A percentile compares a stretch with the other conserved stretches of the same genome.
phyloP scores from a whole-genome alignment of 2,113 vertebrate genomes.

The Pleuronectes platessa region DNA sequence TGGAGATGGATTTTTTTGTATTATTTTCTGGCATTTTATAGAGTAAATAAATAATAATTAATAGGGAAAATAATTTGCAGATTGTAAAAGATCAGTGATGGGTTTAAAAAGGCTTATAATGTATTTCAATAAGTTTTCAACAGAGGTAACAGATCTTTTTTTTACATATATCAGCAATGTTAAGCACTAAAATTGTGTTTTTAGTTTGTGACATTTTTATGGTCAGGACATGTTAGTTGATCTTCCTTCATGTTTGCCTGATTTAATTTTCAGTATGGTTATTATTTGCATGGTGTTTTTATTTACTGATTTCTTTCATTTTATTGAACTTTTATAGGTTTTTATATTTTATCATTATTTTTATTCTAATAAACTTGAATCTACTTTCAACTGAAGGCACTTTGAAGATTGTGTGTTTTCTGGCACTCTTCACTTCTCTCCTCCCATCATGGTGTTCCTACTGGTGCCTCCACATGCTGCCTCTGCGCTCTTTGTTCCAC shows the following conservation, averaged over 20 bases:
- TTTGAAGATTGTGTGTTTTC: conserved; percentile 35
- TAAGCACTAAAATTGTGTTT: background rate
- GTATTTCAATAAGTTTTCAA: too few relatives aligned
- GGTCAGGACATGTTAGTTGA: too few relatives aligned
- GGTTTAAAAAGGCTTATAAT: too few relatives aligned
- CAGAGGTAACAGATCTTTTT: too few relatives aligned
- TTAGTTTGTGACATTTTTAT: too few relatives aligned
- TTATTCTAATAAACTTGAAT: background rate
- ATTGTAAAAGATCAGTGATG: too few relatives aligned
- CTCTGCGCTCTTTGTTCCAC: conserved; percentile 74
- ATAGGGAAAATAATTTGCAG: background rate
- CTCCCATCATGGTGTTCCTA: conserved; percentile 36
- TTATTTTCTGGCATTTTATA: background rate
- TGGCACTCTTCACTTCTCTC: conserved; percentile 35
- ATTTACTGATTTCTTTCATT: background rate
- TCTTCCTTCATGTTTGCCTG: background rate
- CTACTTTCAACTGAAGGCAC: conserved; percentile 1
- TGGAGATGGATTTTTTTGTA: too few relatives aligned
- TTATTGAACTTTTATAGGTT: background rate
- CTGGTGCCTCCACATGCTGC: conserved; percentile 63
- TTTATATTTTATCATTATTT: background rate
- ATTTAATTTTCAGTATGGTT: background rate
- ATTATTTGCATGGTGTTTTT: background rate
- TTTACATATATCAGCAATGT: background rate
- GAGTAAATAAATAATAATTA: too few relatives aligned